Evolutionary conservation across 2,113 vertebrate species (phyloP).

Genomic region (Austrofundulus limnaeus): DNA sequence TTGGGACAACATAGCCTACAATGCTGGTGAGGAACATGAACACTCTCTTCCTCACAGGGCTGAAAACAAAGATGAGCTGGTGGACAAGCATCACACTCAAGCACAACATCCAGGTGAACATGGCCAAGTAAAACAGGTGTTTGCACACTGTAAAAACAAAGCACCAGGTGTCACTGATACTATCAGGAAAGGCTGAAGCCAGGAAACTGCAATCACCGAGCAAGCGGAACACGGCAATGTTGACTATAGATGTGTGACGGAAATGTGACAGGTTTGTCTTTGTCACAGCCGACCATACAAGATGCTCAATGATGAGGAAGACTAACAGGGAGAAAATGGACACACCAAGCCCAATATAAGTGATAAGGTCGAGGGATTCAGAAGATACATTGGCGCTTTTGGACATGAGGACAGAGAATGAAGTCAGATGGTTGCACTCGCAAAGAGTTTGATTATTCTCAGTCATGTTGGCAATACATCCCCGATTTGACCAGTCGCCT

Average conservation of each 20-base stretch:
- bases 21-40: slow-evolving; percentile 84
- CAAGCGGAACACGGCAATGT: slow-evolving; percentile 86
- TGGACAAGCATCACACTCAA: slow-evolving; percentile 92
- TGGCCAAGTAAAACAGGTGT: slow-evolving; percentile 89
- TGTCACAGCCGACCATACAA: slow-evolving; percentile 91
- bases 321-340: slow-evolving; percentile 85
- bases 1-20: slow-evolving; percentile 86
- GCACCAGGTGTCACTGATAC: slow-evolving; percentile 61
- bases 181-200: slow-evolving; percentile 42
- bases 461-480: slow-evolving; percentile 34
- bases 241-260: slow-evolving; percentile 89
- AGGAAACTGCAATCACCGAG: slow-evolving; percentile 84
- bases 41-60: slow-evolving; percentile 83
- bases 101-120: slow-evolving; percentile 95
- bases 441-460: slow-evolving; percentile 59
- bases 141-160: slow-evolving; percentile 78
- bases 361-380: slow-evolving; percentile 70
- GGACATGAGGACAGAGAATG: slow-evolving; percentile 91
- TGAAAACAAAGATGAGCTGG: slow-evolving; percentile 91
- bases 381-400: slow-evolving; percentile 20
- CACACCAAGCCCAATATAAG: slow-evolving; percentile 81
- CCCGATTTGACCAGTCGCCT: slow-evolving; percentile 32
- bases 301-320: slow-evolving; percentile 84
- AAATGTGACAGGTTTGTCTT: slow-evolving; percentile 90
- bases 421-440: slow-evolving; percentile 86